A percentile compares a stretch with the other conserved stretches of the same genome.
Conservation (phyloP, 2,888 invertebrate species). For the Zygaena filipendulae region DNA sequence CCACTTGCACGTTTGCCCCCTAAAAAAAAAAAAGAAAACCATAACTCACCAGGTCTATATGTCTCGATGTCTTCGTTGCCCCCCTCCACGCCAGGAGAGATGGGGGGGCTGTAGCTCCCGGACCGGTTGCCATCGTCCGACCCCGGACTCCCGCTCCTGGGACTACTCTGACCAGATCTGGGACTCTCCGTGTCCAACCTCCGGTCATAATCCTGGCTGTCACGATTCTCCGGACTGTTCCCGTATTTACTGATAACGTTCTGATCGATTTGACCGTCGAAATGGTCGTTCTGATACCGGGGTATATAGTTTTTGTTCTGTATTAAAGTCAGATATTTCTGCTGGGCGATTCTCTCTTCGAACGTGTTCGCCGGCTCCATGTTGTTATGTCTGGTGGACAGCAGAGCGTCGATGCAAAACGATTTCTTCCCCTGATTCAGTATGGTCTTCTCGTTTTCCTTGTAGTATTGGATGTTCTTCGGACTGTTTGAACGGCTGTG, state of each 20-base stretch:
- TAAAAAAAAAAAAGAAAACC: too few species aligned
- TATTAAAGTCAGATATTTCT: slow-evolving; percentile 45
- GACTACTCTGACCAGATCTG: slow-evolving; percentile 40
- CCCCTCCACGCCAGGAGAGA: slow-evolving; percentile 87
- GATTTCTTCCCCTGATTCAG: slow-evolving; percentile 72
- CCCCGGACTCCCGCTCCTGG: slow-evolving; percentile 46
- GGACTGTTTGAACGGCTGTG: slow-evolving; percentile 47
- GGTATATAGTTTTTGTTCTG: slow-evolving; percentile 54
- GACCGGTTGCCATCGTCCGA: slow-evolving; percentile 71
- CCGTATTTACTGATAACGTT: slow-evolving; percentile 50
- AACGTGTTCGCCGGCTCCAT: slow-evolving; percentile 35
- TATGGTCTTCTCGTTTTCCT: slow-evolving; percentile 47
- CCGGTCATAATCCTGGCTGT: slow-evolving; percentile 21
- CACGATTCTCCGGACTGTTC: slow-evolving; percentile 14
- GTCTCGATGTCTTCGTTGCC: slow-evolving; percentile 54
- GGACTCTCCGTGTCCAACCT: slow-evolving; percentile 30
- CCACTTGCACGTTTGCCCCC: too few species aligned
- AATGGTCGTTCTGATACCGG: slow-evolving; percentile 46
- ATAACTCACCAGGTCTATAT: slow-evolving; percentile 56
- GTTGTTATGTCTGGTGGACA: slow-evolving; percentile 77
- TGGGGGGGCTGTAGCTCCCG: slow-evolving; percentile 83
- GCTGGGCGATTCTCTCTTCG: slow-evolving; percentile 42
- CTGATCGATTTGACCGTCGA: slow-evolving; percentile 54
- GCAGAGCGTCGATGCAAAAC: slow-evolving; percentile 90
- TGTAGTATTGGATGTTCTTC: slow-evolving; percentile 48